Conservation (phyloP, 2,113 vertebrate species). For the Gadus chalcogrammus region DNA sequence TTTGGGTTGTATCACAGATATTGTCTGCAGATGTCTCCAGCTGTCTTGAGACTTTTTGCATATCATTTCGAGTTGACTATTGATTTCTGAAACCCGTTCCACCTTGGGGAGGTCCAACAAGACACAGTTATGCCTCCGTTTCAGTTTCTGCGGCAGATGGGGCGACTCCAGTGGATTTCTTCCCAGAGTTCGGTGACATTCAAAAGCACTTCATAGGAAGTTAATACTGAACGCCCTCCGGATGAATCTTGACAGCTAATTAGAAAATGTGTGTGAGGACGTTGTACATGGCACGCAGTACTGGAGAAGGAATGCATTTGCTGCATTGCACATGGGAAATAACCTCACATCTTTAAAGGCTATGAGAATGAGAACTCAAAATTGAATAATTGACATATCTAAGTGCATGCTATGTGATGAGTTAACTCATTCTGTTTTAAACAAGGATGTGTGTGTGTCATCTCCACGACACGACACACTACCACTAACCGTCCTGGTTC, state of each 20-base stretch:
- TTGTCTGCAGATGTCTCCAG: constrained; percentile 25
- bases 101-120: constrained; percentile 4
- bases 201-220: neutral
- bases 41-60: constrained; percentile 19
- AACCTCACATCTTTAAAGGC: too few relatives aligned
- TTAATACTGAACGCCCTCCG: neutral
- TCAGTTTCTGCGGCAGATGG: neutral
- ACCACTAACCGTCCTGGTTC: too few relatives aligned
- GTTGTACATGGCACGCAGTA: too few relatives aligned
- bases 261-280: too few relatives aligned
- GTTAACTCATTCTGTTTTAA: too few relatives aligned
- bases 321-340: too few relatives aligned
- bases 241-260: neutral
- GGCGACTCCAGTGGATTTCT: neutral
- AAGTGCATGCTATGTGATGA: too few relatives aligned
- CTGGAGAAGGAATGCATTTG: too few relatives aligned
- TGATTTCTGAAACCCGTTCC: constrained; percentile 31
- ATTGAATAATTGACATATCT: too few relatives aligned
- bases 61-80: constrained; percentile 10
- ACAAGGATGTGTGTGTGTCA: too few relatives aligned
- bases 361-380: too few relatives aligned
- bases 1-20: neutral
- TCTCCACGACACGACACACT: too few relatives aligned
- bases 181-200: neutral
- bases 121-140: constrained; percentile 1